Percentiles rank a stretch among this genome's conserved stretches.
phyloP scores from a whole-genome alignment of 2,113 vertebrate species.

The Herpailurus yagouaroundi region DNA sequence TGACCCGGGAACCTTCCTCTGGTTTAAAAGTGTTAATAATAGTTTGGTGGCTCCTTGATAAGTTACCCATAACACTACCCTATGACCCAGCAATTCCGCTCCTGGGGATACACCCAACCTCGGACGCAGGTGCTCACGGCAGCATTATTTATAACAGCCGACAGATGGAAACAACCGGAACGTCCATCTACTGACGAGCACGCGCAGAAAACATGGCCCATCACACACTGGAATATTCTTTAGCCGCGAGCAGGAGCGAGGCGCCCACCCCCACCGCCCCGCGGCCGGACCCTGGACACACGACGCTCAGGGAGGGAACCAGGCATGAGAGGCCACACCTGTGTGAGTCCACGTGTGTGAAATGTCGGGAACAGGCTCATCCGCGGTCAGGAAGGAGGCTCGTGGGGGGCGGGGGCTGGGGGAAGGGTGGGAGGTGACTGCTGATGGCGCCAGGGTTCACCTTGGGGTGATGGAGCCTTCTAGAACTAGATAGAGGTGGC shows the following conservation, averaged over 20 bases:
- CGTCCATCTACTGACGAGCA: neutral
- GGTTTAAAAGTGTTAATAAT: neutral
- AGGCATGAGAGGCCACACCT: fast-evolving
- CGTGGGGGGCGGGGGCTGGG: neutral
- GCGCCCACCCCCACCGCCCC: fast-evolving
- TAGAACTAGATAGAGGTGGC: neutral
- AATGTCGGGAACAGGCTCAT: neutral
- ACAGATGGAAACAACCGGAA: neutral
- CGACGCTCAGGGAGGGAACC: neutral
- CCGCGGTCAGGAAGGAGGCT: neutral
- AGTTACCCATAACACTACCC: neutral
- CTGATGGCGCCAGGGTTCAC: neutral
- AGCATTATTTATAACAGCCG: neutral
- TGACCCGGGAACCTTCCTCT: neutral
- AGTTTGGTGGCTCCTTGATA: neutral
- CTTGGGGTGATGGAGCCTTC: neutral
- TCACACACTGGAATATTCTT: neutral
- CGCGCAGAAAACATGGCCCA: neutral
- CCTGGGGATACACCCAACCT: neutral
- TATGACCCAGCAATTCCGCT: neutral
- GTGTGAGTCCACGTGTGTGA: neutral
- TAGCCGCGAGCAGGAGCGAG: neutral
- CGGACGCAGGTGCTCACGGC: neutral
- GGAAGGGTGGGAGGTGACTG: neutral
- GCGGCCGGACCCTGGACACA: fast-evolving